Percentiles rank a stretch among this genome's conserved stretches.
phyloP scores from a whole-genome alignment of 2,113 vertebrate genomes.

The Porphyrio hochstetteri region DNA sequence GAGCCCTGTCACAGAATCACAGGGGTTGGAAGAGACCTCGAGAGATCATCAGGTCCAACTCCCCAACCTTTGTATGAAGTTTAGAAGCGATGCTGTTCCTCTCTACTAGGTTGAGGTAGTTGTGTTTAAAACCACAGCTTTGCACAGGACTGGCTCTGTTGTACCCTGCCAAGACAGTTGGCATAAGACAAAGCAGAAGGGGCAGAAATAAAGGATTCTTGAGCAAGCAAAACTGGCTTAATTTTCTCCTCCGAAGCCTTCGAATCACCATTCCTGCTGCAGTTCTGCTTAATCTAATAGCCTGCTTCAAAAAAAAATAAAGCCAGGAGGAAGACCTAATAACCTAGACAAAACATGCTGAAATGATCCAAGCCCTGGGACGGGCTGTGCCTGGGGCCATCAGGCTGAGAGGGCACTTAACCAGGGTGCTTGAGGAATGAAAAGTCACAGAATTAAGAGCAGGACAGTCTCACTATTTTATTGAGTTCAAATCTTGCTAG shows the following conservation, averaged over 20 bases:
- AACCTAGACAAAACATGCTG: neutral
- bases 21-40: too few species aligned
- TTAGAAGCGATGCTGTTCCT: neutral
- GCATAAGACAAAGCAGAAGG: neutral
- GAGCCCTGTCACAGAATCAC: neutral
- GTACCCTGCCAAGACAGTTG: neutral
- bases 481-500: neutral
- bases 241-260: neutral
- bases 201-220: constrained; percentile 42
- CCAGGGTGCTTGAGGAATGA: neutral
- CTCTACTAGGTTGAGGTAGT: neutral
- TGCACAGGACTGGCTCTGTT: neutral
- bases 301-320: neutral
- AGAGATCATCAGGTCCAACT: too few species aligned
- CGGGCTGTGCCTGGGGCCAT: neutral
- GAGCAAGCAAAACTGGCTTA: neutral
- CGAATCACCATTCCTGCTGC: neutral
- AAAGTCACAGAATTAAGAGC: neutral
- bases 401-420: neutral
- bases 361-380: neutral
- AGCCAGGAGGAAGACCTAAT: neutral
- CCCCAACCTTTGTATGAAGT: neutral
- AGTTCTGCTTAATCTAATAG: neutral
- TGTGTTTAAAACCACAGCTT: neutral
- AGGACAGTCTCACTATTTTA: neutral